Percentiles rank a stretch among this genome's conserved stretches.
Conservation (phyloP, 2,113 vertebrate genomes). For the Cyrtonyx montezumae region DNA sequence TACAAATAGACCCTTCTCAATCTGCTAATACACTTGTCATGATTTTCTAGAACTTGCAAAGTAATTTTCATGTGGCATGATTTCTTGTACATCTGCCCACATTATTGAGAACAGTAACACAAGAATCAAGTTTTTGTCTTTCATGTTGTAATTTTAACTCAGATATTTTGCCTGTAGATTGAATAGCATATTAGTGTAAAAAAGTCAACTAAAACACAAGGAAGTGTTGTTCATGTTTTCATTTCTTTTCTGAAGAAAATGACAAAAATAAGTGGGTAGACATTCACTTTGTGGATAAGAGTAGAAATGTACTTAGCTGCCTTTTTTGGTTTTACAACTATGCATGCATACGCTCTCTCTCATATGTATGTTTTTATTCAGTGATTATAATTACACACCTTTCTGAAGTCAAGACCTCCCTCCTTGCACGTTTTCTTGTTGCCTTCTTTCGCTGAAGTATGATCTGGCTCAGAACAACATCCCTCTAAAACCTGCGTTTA, state of each 20-base stretch:
- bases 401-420: conserved; percentile 28
- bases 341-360: background rate
- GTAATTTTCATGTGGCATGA: too few relatives aligned
- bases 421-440: background rate
- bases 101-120: background rate
- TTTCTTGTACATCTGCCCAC: background rate
- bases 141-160: background rate
- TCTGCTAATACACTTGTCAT: background rate
- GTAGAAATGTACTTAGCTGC: background rate
- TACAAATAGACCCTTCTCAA: background rate
- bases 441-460: background rate
- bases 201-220: background rate
- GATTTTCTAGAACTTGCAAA: background rate
- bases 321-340: background rate
- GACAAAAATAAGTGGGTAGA: background rate
- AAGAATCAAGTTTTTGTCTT: background rate
- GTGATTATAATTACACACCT: conserved; percentile 5
- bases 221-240: background rate
- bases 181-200: background rate
- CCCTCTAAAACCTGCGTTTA: conserved; percentile 59
- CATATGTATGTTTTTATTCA: background rate
- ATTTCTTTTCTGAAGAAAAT: background rate
- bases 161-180: background rate
- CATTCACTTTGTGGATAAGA: background rate
- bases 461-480: background rate